These are phyloP conservation scores for Magallana gigas DNA, from an alignment of 1,140 invertebrate species.

Conservation along the genomic window DNA sequence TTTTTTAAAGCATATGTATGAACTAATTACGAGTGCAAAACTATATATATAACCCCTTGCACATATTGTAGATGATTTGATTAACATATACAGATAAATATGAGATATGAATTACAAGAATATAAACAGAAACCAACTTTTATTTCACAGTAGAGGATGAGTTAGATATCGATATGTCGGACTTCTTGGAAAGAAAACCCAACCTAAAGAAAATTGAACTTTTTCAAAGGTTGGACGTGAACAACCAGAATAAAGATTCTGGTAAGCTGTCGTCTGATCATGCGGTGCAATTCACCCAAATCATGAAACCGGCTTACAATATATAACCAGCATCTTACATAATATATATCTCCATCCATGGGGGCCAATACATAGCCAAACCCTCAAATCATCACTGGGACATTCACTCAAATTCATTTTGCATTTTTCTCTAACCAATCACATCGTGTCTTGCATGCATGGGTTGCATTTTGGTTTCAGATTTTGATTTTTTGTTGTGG, in stretches of 20 bases:
- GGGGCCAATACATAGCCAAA: neutral
- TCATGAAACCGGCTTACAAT: neutral
- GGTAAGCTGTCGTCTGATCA: neutral
- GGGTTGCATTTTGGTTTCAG: neutral
- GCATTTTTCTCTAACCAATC: neutral
- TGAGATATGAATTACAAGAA: neutral
- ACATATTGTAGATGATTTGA: neutral
- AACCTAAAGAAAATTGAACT: neutral
- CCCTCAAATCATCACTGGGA: neutral
- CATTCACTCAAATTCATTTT: neutral
- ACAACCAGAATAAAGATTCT: constrained; percentile 23
- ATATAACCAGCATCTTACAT: neutral
- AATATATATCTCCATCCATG: neutral
- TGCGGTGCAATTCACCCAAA: neutral
- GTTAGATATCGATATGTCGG: neutral
- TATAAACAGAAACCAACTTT: constrained; percentile 10
- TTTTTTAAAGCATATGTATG: neutral
- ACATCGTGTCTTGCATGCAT: neutral
- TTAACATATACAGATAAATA: neutral
- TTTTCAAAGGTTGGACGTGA: neutral
- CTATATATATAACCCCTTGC: neutral
- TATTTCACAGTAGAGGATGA: constrained; percentile 27
- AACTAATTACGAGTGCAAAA: constrained; percentile 9
- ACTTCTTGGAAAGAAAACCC: neutral
- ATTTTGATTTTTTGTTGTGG: neutral